Evolutionary conservation across 2,888 invertebrate genomes (phyloP).

Genomic region (Lucinisca nassula): DNA sequence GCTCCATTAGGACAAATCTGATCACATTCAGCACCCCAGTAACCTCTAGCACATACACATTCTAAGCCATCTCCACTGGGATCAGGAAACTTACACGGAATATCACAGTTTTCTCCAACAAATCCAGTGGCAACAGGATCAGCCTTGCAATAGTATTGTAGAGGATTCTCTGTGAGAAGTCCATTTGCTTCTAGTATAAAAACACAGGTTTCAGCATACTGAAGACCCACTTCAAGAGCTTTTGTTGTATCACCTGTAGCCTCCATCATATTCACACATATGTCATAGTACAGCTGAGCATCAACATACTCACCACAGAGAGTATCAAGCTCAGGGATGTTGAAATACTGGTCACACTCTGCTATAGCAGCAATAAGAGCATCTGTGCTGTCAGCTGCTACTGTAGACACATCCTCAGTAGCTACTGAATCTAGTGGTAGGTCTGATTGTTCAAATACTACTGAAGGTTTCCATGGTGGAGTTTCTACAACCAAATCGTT

Average conservation of each 20-base stretch:
- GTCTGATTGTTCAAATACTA: background rate
- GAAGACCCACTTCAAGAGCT: background rate
- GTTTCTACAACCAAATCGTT: background rate
- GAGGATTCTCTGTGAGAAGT: background rate
- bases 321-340: background rate
- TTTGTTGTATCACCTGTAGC: background rate
- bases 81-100: slow-evolving; percentile 51
- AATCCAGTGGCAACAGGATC: slow-evolving; percentile 30
- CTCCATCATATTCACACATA: background rate
- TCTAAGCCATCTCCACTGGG: slow-evolving; percentile 3
- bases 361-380: background rate
- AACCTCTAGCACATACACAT: slow-evolving; percentile 73
- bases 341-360: background rate
- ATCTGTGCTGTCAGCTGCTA: background rate
- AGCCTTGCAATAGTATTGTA: background rate
- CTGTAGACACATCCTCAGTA: background rate
- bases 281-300: background rate
- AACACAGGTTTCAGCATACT: background rate
- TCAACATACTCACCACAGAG: background rate
- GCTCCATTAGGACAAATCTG: slow-evolving; percentile 74
- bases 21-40: slow-evolving; percentile 72
- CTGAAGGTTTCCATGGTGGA: background rate
- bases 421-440: background rate
- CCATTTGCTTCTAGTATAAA: background rate
- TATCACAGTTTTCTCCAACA: slow-evolving; percentile 60